Evolutionary conservation across 2,888 invertebrate species (phyloP).

Genomic region (Frankliniella intonsa): DNA sequence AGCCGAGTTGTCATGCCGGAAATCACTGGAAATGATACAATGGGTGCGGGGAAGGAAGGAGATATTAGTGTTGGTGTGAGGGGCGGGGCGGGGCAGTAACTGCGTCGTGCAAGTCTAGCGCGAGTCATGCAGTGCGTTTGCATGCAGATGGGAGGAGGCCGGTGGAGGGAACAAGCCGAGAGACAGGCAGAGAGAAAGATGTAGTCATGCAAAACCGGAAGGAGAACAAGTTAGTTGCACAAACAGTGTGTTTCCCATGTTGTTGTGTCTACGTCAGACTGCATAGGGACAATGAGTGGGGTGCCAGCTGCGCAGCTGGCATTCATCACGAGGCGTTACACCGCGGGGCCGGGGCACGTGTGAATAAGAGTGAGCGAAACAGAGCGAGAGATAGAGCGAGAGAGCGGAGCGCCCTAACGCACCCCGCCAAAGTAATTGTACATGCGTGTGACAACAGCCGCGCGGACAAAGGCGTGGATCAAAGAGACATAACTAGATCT

Average conservation of each 20-base stretch:
- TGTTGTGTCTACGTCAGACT: slow-evolving; percentile 20
- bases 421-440: no score
- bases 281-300: neutral
- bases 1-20: no score
- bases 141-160: neutral
- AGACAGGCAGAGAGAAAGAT: neutral
- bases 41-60: neutral
- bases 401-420: no score
- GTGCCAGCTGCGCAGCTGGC: no score
- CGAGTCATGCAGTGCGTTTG: neutral
- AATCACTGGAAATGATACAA: no score
- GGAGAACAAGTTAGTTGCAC: slow-evolving; percentile 13
- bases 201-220: slow-evolving; percentile 18
- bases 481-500: no score
- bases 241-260: slow-evolving; percentile 10
- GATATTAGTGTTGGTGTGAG: neutral
- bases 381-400: neutral
- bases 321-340: neutral
- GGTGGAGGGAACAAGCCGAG: neutral
- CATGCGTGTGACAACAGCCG: no score
- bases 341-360: neutral
- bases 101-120: neutral
- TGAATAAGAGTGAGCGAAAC: neutral
- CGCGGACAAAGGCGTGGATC: no score
- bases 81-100: neutral